A percentile compares a stretch with the other conserved stretches of the same genome.
These are phyloP conservation scores for Harpegnathos saltator DNA, from an alignment of 1,140 invertebrate genomes.

Conservation along the genomic window DNA sequence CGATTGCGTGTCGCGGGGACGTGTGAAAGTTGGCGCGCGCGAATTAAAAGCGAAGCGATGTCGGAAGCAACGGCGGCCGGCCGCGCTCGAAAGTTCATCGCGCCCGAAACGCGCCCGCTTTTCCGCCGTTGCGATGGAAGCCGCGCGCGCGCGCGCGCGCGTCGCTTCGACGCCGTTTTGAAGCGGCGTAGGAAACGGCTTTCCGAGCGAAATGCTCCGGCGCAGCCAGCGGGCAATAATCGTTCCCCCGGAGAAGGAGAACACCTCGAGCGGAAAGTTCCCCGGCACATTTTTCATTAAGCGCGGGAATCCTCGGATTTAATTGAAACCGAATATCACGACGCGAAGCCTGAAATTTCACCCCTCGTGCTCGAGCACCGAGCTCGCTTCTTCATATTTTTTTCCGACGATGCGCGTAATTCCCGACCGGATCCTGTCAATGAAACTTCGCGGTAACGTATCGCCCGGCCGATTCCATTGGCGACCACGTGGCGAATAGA, in stretches of 20 bases:
- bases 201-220: conserved; percentile 33
- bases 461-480: too few species aligned
- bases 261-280: conserved; percentile 51
- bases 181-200: conserved; percentile 38
- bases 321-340: conserved; percentile 60
- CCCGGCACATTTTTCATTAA: conserved; percentile 61
- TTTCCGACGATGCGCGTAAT: too few species aligned
- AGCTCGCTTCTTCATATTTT: neutral
- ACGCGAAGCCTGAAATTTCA: conserved; percentile 32
- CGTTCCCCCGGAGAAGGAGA: conserved; percentile 19
- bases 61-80: conserved; percentile 38
- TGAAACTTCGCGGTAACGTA: too few species aligned
- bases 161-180: conserved; percentile 17
- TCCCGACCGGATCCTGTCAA: too few species aligned
- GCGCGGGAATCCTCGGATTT: conserved; percentile 49
- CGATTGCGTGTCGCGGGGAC: conserved; percentile 15
- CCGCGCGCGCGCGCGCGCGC: too few species aligned
- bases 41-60: conserved; percentile 44
- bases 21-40: conserved; percentile 36
- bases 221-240: conserved; percentile 45
- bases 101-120: too few species aligned
- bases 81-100: too few species aligned
- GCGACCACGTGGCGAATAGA: too few species aligned
- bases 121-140: conserved; percentile 8
- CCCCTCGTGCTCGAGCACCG: neutral